phyloP scores from a whole-genome alignment of 2,113 vertebrate genomes.

The Limanda limanda region DNA sequence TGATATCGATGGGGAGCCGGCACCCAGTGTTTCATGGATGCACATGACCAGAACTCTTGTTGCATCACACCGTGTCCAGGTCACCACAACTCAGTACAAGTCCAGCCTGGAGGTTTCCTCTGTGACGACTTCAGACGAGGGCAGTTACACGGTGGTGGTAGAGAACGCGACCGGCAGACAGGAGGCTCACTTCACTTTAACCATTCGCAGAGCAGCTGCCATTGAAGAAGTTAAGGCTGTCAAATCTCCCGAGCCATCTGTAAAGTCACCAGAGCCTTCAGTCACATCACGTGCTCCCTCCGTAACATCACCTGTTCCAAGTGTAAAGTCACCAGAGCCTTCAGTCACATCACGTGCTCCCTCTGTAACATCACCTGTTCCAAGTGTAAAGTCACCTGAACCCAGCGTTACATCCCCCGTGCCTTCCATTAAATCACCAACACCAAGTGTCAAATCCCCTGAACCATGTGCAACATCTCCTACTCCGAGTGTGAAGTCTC shows the following conservation, averaged over 20 bases:
- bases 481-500: constrained; percentile 80
- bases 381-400: constrained; percentile 58
- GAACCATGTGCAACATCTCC: constrained; percentile 56
- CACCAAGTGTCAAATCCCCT: constrained; percentile 67
- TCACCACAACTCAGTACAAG: constrained; percentile 93
- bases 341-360: constrained; percentile 72
- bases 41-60: constrained; percentile 82
- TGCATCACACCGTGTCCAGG: constrained; percentile 85
- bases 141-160: constrained; percentile 91
- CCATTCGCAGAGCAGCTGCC: constrained; percentile 83
- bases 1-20: constrained; percentile 94
- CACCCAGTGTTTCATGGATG: constrained; percentile 91
- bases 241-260: constrained; percentile 86
- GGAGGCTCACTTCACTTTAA: constrained; percentile 92
- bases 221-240: constrained; percentile 84
- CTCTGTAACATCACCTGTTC: constrained; percentile 54
- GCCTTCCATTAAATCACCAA: constrained; percentile 64
- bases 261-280: constrained; percentile 85
- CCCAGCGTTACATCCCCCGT: constrained; percentile 59
- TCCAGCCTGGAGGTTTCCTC: constrained; percentile 93
- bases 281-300: constrained; percentile 61
- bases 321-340: constrained; percentile 82
- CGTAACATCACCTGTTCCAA: constrained; percentile 60
- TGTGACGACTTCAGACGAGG: constrained; percentile 91
- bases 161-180: constrained; percentile 93